A percentile compares a stretch with the other conserved stretches of the same genome.
phyloP scores from a whole-genome alignment of 2,113 vertebrate species.

The Indicator maculatus region DNA sequence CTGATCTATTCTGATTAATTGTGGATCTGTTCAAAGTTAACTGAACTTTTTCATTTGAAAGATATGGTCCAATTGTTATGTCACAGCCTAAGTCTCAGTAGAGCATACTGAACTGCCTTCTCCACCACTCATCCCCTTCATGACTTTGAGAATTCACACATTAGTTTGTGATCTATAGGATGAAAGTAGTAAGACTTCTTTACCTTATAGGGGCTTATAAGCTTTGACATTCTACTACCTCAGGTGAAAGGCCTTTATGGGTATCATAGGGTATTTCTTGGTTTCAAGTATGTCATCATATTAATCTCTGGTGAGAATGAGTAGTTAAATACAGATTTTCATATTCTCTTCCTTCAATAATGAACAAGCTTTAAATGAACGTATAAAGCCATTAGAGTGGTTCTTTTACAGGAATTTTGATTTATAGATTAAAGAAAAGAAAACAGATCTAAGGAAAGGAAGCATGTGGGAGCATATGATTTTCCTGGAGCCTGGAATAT shows the following conservation, averaged over 20 bases:
- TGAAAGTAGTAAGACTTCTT: background rate
- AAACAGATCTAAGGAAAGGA: conserved; percentile 44
- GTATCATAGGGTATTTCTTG: background rate
- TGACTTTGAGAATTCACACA: background rate
- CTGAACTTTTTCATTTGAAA: background rate
- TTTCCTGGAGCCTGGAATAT: conserved; percentile 42
- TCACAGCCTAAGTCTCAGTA: background rate
- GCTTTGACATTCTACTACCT: background rate
- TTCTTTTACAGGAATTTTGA: background rate
- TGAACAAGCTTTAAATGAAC: background rate
- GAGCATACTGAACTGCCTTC: background rate
- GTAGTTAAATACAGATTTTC: background rate
- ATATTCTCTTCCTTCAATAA: background rate
- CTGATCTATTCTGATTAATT: background rate
- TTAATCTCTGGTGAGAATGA: background rate
- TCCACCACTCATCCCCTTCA: background rate
- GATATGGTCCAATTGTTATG: background rate
- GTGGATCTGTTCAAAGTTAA: conserved; percentile 3
- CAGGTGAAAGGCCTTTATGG: background rate
- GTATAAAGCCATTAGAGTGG: background rate
- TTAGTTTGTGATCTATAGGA: background rate
- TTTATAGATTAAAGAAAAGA: conserved; percentile 6
- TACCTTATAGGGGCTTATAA: background rate
- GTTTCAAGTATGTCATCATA: background rate
- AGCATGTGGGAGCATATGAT: conserved; percentile 38